phyloP scores from a whole-genome alignment of 2,113 vertebrate species.

The Myodes glareolus region DNA sequence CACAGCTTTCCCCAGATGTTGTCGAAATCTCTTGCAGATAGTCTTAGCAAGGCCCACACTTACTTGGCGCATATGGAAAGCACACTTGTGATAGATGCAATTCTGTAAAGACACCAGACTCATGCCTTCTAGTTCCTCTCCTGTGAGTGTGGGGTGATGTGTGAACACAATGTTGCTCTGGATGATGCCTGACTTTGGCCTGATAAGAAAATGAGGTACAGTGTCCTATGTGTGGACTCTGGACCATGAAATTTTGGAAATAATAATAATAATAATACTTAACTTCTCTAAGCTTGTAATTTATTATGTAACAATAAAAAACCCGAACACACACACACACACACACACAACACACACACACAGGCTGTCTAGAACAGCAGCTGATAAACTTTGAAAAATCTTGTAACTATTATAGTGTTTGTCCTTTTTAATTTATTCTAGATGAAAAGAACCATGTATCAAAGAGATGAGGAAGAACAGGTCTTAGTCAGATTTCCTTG shows the following conservation, averaged over 20 bases:
- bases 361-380: not conserved
- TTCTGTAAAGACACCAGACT: not conserved
- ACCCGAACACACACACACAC: not conserved
- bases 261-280: not conserved
- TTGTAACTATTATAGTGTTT: not conserved
- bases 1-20: not conserved
- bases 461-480: not conserved
- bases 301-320: not conserved
- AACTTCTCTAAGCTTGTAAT: not conserved
- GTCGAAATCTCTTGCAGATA: not conserved
- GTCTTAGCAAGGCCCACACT: not conserved
- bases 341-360: slow-evolving; percentile 2
- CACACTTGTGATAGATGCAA: not conserved
- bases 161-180: not conserved
- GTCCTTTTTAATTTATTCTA: not conserved
- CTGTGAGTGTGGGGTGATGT: not conserved
- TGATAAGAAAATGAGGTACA: not conserved
- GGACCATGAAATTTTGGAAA: not conserved
- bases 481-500: not conserved
- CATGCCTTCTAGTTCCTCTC: not conserved
- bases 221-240: not conserved
- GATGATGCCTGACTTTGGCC: not conserved
- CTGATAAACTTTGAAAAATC: not conserved
- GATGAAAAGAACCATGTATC: not conserved
- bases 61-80: not conserved